These are phyloP conservation scores for Falcunculus frontatus DNA, from an alignment of 2,113 vertebrate species.

Conservation along the genomic window DNA sequence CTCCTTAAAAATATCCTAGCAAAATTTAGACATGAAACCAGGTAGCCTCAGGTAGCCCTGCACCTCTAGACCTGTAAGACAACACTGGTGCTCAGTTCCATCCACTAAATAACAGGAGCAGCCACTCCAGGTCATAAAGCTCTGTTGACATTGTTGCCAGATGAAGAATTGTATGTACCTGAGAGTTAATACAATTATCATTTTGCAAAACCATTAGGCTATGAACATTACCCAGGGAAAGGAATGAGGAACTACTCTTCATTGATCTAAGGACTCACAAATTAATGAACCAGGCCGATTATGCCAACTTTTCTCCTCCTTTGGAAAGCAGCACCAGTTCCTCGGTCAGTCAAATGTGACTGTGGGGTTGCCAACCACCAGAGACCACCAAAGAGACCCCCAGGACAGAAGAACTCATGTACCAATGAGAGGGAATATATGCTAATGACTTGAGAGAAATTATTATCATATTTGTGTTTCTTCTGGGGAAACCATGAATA, in stretches of 20 bases:
- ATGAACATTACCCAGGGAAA: neutral
- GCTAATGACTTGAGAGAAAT: neutral
- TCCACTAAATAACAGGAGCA: neutral
- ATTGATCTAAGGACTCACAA: neutral
- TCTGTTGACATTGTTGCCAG: neutral
- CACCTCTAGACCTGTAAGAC: neutral
- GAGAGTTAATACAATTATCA: neutral
- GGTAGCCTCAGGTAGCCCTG: neutral
- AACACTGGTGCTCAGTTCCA: neutral
- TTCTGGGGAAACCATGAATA: neutral
- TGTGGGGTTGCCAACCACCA: neutral
- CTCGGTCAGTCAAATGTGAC: neutral
- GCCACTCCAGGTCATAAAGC: neutral
- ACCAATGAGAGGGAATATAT: neutral
- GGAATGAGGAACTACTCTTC: neutral
- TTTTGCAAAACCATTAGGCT: neutral
- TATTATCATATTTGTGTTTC: neutral
- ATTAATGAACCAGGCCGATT: neutral
- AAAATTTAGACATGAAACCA: neutral
- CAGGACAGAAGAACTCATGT: neutral
- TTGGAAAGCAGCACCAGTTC: neutral
- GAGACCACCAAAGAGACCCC: neutral
- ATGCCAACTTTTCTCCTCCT: neutral
- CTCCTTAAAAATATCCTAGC: neutral
- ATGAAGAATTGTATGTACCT: neutral